A percentile compares a stretch with the other conserved stretches of the same genome.
These are phyloP conservation scores for Deilephila porcellus DNA, from an alignment of 2,888 invertebrate species.

Conservation along the genomic window DNA sequence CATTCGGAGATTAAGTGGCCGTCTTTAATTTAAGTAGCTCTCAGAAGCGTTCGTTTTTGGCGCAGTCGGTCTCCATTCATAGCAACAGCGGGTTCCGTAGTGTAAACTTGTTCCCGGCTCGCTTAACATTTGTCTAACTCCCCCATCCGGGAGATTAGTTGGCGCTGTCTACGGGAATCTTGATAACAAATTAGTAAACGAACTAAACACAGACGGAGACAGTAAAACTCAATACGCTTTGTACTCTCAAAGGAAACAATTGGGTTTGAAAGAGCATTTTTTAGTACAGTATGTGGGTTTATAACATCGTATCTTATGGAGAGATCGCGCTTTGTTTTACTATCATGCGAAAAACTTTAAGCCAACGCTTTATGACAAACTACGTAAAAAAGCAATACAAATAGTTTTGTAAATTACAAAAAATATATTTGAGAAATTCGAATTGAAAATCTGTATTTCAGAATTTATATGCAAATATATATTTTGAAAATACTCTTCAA, in stretches of 20 bases:
- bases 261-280: background rate
- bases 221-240: background rate
- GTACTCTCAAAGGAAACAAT: background rate
- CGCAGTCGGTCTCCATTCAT: conserved; percentile 4
- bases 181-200: conserved; percentile 23
- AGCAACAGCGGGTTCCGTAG: background rate
- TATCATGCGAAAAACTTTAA: too few species aligned
- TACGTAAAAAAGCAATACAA: too few species aligned
- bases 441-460: too few species aligned
- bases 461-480: too few species aligned
- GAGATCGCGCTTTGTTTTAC: too few species aligned
- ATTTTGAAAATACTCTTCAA: too few species aligned
- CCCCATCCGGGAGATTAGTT: conserved; percentile 28
- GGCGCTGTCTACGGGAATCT: conserved; percentile 8
- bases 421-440: too few species aligned
- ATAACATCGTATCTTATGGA: too few species aligned
- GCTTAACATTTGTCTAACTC: conserved; percentile 47
- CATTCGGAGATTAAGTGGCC: background rate
- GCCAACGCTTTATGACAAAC: too few species aligned
- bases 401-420: too few species aligned
- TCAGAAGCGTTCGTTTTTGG: background rate
- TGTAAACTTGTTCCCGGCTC: background rate
- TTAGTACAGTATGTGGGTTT: too few species aligned
- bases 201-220: conserved; percentile 9
- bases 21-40: background rate